phyloP scores from a whole-genome alignment of 2,113 vertebrate species.

The Mustela lutreola region DNA sequence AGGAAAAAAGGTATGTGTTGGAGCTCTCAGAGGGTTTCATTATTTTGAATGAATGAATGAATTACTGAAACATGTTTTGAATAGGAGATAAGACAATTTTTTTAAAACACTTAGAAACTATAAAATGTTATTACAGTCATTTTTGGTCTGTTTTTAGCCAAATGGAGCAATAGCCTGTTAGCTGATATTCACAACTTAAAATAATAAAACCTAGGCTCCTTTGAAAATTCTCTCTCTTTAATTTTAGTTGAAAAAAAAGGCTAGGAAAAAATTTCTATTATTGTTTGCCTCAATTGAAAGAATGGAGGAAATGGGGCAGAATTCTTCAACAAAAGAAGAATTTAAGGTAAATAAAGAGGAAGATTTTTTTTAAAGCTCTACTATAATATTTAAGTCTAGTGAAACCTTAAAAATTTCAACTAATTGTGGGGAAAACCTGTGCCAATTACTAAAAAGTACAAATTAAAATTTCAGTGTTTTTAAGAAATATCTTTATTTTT shows the following conservation, averaged over 20 bases:
- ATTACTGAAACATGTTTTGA: conserved; percentile 41
- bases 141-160: conserved; percentile 32
- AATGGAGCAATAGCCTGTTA: conserved; percentile 12
- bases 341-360: conserved; percentile 18
- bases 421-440: not conserved
- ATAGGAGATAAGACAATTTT: not conserved
- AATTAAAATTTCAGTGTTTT: conserved; percentile 47
- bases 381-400: conserved; percentile 30
- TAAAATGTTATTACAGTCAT: not conserved
- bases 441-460: conserved; percentile 51
- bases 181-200: conserved; percentile 28
- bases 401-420: conserved; percentile 2
- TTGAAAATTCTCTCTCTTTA: conserved; percentile 55
- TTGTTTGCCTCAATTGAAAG: not conserved
- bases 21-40: not conserved
- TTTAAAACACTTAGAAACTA: not conserved
- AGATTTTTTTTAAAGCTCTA: not conserved
- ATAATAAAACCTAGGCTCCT: conserved; percentile 9
- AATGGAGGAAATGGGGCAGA: not conserved
- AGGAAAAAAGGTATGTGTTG: not conserved
- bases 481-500: not conserved
- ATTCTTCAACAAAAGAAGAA: not conserved
- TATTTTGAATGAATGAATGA: not conserved
- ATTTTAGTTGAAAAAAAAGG: conserved; percentile 18
- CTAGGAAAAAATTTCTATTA: not conserved